Conservation (phyloP, 2,888 invertebrate genomes). For the Dryadula phaetusa region DNA sequence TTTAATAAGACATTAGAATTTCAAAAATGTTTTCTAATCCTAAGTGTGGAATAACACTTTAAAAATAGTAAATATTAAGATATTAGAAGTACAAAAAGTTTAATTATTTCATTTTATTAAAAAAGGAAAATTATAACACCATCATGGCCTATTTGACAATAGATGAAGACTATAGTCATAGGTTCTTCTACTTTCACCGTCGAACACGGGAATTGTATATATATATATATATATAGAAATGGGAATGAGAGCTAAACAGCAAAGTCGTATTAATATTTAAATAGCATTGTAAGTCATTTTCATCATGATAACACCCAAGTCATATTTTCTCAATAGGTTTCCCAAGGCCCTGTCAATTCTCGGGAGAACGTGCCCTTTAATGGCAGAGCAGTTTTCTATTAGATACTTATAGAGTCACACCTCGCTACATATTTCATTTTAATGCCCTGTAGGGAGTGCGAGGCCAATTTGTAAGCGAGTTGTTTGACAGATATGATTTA, state of each 20-base stretch:
- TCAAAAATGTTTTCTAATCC: too few species aligned
- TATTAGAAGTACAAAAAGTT: too few species aligned
- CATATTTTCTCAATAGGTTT: neutral
- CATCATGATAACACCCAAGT: neutral
- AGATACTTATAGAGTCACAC: conserved; percentile 22
- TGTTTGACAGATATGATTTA: conserved; percentile 48
- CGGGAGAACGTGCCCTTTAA: conserved; percentile 10
- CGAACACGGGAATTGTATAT: neutral
- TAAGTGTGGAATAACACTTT: too few species aligned
- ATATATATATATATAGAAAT: neutral
- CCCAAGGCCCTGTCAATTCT: conserved; percentile 14
- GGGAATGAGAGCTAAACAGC: neutral
- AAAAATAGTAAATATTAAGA: too few species aligned
- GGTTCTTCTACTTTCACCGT: neutral
- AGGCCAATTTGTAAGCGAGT: conserved; percentile 38
- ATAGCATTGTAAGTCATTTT: neutral
- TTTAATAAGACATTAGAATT: too few species aligned
- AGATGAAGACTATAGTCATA: neutral
- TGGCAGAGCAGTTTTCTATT: conserved; percentile 24
- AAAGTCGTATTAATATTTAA: neutral
- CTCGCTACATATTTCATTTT: conserved; percentile 30
- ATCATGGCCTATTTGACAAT: too few species aligned
- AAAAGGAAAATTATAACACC: too few species aligned
- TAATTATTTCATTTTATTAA: too few species aligned
- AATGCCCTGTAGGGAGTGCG: conserved; percentile 33